Evolutionary conservation across 2,797 vertebrate genomes (phyloP).

Genomic region (Anomalospiza imberbis): DNA sequence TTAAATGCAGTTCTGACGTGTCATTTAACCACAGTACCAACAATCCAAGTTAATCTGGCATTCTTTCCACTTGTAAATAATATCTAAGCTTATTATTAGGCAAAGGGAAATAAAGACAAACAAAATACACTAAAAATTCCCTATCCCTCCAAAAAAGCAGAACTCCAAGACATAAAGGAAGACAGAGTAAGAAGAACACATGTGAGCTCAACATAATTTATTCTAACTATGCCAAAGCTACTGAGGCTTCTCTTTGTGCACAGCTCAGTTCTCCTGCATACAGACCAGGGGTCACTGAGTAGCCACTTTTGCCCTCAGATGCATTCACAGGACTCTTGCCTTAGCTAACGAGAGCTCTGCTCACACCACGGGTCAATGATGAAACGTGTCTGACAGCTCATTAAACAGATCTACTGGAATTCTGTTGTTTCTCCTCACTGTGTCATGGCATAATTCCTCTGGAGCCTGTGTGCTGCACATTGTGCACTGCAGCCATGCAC

Average conservation of each 20-base stretch:
- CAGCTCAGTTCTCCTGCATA: background rate
- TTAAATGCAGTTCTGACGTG: background rate
- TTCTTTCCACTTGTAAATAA: background rate
- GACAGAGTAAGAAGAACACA: background rate
- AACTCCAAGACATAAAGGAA: background rate
- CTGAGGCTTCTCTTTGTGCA: background rate
- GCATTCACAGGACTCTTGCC: background rate
- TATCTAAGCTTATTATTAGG: background rate
- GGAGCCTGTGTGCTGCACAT: background rate
- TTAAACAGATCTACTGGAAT: background rate
- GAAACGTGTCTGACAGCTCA: background rate
- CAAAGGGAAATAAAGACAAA: background rate
- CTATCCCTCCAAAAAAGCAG: background rate
- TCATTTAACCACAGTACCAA: background rate
- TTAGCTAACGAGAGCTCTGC: background rate
- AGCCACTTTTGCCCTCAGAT: background rate
- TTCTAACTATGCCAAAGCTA: background rate
- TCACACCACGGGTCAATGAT: background rate
- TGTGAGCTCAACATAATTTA: fast-evolving
- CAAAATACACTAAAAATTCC: background rate
- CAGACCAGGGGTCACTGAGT: background rate
- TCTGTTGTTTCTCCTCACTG: background rate
- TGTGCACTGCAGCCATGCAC: fast-evolving
- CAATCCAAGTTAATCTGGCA: background rate
- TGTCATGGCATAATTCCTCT: background rate